Conservation (phyloP, 2,113 vertebrate species). For the Gopherus flavomarginatus region DNA sequence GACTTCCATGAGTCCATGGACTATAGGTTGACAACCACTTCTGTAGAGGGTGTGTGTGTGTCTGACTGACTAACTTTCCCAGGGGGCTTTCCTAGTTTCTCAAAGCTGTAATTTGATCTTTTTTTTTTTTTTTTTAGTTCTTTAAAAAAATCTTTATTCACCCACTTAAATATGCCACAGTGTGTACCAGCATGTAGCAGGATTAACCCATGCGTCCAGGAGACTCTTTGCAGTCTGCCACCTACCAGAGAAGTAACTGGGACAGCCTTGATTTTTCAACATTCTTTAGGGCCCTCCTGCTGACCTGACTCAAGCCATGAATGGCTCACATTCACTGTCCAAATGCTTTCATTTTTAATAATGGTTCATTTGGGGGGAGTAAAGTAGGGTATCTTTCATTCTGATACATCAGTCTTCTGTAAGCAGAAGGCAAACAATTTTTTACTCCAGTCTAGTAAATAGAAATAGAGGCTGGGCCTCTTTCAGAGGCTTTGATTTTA, state of each 20-base stretch:
- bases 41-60: too few species aligned
- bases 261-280: neutral
- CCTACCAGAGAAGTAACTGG: neutral
- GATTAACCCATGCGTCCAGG: neutral
- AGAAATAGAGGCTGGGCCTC: neutral
- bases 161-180: neutral
- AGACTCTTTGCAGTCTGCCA: neutral
- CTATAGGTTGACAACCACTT: too few species aligned
- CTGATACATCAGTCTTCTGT: neutral
- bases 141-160: rapidly evolving
- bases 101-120: constrained; percentile 43
- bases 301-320: rapidly evolving
- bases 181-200: too few species aligned
- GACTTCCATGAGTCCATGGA: too few species aligned
- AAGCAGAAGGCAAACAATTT: neutral
- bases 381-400: neutral
- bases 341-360: neutral
- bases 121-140: rapidly evolving
- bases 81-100: constrained; percentile 9
- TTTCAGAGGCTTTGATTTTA: neutral
- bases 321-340: neutral
- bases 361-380: neutral
- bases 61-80: neutral
- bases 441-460: neutral
- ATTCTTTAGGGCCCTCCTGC: neutral